Evolutionary conservation across 2,888 invertebrate genomes (phyloP).

Genomic region (Hydroisotoma schaefferi): DNA sequence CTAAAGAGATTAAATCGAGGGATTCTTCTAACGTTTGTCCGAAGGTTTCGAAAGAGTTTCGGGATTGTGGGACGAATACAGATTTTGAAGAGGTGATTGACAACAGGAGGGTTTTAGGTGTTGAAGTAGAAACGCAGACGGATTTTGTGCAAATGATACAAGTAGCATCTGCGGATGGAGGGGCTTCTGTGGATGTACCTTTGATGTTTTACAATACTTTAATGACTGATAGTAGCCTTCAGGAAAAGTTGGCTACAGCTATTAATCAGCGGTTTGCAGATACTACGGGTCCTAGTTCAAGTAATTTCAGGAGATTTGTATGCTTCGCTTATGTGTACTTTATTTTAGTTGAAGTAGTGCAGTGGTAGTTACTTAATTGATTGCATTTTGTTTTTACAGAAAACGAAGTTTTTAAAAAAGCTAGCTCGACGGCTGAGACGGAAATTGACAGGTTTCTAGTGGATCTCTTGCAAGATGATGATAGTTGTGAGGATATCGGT

Average conservation of each 20-base stretch:
- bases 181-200: conserved; percentile 14
- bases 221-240: conserved; percentile 18
- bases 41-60: neutral
- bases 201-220: conserved; percentile 23
- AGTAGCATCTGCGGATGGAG: conserved; percentile 10
- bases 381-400: neutral
- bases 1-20: neutral
- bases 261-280: conserved; percentile 28
- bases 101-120: neutral
- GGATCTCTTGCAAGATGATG: conserved; percentile 24
- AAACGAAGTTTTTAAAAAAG: neutral
- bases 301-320: no score
- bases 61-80: neutral
- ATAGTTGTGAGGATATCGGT: neutral
- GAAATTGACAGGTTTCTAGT: conserved; percentile 29
- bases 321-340: no score
- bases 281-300: conserved; percentile 10
- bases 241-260: conserved; percentile 23
- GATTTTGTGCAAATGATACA: neutral
- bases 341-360: no score
- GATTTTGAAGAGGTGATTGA: neutral
- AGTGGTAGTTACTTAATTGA: neutral
- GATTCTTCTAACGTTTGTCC: neutral
- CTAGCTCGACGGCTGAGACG: neutral
- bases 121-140: neutral